Conservation (phyloP, 2,888 invertebrate species). For the Orthonevra nobilis region DNA sequence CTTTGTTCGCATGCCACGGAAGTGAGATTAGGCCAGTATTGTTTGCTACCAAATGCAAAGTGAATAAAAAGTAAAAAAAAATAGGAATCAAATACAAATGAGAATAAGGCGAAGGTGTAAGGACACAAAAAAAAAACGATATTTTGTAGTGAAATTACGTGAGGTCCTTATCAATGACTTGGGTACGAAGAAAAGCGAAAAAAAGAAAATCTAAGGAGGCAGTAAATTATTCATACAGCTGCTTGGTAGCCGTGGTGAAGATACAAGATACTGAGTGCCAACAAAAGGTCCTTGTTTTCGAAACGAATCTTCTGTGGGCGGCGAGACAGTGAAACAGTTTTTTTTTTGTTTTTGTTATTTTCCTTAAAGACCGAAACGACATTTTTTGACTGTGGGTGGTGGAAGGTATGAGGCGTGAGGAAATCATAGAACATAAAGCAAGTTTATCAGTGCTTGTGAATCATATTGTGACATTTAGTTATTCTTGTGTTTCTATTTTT, state of each 20-base stretch:
- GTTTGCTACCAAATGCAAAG: slow-evolving; percentile 66
- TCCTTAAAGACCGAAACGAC: background rate
- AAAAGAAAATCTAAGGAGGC: no score
- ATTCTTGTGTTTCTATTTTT: no score
- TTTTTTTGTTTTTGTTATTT: no score
- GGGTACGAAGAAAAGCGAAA: slow-evolving; percentile 29
- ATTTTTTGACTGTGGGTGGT: background rate
- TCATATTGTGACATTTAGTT: slow-evolving; percentile 53
- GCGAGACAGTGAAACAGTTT: background rate
- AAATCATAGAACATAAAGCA: slow-evolving; percentile 56
- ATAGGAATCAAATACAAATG: slow-evolving; percentile 10
- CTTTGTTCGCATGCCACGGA: slow-evolving; percentile 70
- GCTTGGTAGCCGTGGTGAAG: background rate
- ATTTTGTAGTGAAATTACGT: slow-evolving; percentile 66
- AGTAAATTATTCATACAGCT: slow-evolving; percentile 64
- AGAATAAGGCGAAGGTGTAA: slow-evolving; percentile 15
- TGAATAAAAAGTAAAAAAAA: slow-evolving; percentile 43
- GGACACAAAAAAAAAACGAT: slow-evolving; percentile 65
- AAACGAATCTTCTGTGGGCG: slow-evolving; percentile 1
- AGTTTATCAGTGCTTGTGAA: slow-evolving; percentile 49
- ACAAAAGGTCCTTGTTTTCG: slow-evolving; percentile 63
- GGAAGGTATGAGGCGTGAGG: background rate
- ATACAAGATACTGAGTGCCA: slow-evolving; percentile 17
- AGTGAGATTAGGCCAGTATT: slow-evolving; percentile 71
- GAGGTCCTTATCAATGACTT: slow-evolving; percentile 68